Conservation (phyloP, 1,140 invertebrate genomes). For the Drosophila setifemur region DNA sequence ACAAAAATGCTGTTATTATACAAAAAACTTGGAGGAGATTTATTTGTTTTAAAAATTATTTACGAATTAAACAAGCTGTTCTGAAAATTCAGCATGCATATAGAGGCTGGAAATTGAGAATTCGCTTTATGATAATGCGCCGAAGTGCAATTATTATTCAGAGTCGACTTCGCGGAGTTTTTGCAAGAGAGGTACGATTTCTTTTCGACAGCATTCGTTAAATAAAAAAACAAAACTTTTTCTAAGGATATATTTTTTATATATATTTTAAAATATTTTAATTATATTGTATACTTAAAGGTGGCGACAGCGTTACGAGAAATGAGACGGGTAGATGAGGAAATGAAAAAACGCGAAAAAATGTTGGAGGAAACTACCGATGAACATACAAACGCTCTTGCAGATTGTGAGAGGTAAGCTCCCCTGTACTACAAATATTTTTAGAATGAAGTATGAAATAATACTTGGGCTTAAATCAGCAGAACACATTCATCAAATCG, state of each 20-base stretch:
- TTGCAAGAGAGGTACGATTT: conserved; percentile 89
- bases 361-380: conserved; percentile 65
- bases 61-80: conserved; percentile 84
- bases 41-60: conserved; percentile 84
- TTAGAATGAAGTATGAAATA: no score
- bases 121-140: conserved; percentile 91
- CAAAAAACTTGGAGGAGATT: conserved; percentile 90
- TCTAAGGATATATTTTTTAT: no score
- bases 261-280: not conserved
- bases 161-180: conserved; percentile 93
- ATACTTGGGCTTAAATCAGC: not conserved
- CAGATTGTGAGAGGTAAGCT: conserved; percentile 84
- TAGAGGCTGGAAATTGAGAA: conserved; percentile 92
- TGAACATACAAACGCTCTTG: conserved; percentile 82
- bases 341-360: conserved; percentile 86
- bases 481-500: not conserved
- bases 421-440: no score
- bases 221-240: not conserved
- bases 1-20: conserved; percentile 89
- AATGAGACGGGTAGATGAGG: conserved; percentile 95
- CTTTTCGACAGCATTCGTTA: no score
- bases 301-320: conserved; percentile 92
- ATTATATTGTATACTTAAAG: conserved; percentile 20
- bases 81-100: conserved; percentile 93
- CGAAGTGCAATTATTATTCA: conserved; percentile 95